Percentiles rank a stretch among this genome's conserved stretches.
Evolutionary conservation across 1,140 invertebrate species (phyloP).

Genomic region (Physella acuta): DNA sequence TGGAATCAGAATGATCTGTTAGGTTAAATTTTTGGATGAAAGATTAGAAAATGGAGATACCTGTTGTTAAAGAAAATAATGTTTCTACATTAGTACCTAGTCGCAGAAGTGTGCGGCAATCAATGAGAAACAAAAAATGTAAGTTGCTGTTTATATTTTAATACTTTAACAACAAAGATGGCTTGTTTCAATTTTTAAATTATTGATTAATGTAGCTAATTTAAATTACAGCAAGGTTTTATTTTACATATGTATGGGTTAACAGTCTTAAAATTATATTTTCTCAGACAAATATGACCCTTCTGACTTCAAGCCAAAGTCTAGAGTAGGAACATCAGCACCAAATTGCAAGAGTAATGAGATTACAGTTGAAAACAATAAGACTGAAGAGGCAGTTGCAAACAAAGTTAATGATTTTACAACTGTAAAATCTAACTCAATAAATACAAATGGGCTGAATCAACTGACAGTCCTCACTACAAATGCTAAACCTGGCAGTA

Average conservation of each 20-base stretch:
- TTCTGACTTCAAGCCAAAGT: constrained; percentile 29
- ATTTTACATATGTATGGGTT: neutral
- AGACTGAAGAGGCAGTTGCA: constrained; percentile 2
- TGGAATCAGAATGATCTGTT: constrained; percentile 12
- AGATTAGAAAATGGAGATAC: constrained; percentile 1
- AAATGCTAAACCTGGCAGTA: constrained; percentile 12
- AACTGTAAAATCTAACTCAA: neutral
- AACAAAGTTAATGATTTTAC: neutral
- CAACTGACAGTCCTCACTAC: neutral
- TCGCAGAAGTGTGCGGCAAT: constrained; percentile 35
- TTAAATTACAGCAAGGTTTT: too few species aligned
- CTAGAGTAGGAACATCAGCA: constrained; percentile 1
- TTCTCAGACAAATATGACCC: constrained; percentile 33
- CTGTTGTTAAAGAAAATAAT: constrained; percentile 9
- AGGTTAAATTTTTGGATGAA: neutral
- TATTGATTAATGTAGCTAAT: too few species aligned
- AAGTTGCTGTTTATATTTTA: too few species aligned
- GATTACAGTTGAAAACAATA: neutral
- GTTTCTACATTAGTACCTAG: constrained; percentile 19
- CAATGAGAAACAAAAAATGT: constrained; percentile 35
- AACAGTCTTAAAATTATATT: neutral
- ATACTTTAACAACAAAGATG: too few species aligned
- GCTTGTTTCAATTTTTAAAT: too few species aligned
- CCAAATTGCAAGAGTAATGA: neutral
- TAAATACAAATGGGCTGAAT: constrained; percentile 4